These are phyloP conservation scores for Anser brachyrhynchus DNA, from an alignment of 2,113 vertebrate genomes.

Conservation along the genomic window DNA sequence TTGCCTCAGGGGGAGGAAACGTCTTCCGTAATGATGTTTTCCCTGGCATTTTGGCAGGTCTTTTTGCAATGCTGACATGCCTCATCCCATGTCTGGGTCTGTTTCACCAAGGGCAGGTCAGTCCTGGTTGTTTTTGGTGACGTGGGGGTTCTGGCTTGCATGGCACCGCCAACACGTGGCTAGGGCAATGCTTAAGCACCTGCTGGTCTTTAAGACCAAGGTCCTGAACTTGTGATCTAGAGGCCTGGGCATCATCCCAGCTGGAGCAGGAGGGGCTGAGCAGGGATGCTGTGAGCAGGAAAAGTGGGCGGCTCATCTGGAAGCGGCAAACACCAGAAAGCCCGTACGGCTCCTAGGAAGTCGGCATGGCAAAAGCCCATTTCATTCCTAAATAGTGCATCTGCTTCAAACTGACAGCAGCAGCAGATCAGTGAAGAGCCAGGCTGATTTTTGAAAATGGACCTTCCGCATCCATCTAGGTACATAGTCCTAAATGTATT, in stretches of 20 bases:
- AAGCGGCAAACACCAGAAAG: background rate
- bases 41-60: background rate
- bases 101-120: background rate
- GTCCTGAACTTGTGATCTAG: background rate
- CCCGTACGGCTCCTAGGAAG: background rate
- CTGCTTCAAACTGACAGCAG: background rate
- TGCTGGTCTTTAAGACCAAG: background rate
- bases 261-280: background rate
- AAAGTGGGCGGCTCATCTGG: background rate
- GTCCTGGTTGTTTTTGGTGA: background rate
- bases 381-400: background rate
- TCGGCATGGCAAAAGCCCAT: background rate
- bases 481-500: background rate
- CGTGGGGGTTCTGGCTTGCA: background rate
- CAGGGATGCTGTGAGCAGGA: background rate
- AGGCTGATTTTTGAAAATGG: background rate
- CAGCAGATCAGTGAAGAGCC: background rate
- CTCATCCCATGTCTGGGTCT: background rate
- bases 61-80: background rate
- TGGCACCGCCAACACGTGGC: background rate
- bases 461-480: accelerated
- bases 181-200: background rate
- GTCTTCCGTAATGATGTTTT: accelerated
- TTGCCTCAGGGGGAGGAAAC: background rate
- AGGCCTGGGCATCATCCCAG: background rate